Base-by-base conservation (phyloP, 2,797 vertebrate genomes). In the Siniperca obscura region DNA sequence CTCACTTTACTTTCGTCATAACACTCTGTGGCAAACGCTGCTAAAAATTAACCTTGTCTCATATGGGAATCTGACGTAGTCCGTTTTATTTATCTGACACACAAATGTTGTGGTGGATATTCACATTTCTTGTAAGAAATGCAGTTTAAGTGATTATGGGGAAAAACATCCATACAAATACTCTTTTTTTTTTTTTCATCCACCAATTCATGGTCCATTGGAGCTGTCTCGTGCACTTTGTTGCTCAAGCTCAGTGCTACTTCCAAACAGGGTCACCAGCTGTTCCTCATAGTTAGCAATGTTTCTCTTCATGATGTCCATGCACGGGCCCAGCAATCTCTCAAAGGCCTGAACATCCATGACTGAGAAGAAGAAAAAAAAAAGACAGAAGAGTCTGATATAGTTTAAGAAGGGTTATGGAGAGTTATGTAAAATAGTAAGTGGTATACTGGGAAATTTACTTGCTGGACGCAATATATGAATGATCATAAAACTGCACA, bases 241-340 rank as follows among this genome's bases (percentile, higher is more conserved):
- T 86, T 98, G 97, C 1, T 97, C 94, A 93, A 98, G 98, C 95
- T 97, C 98, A 95, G 97, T 97, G 92, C 98, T 97, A 95, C 97
- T 96, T 93, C 97, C 97, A 95, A 99, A 99, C 86, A 99, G 94
- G 86, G 96, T 96, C 82, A 98, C 96, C 87, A 99, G 96, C 87
- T 99, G 98, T 91, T 99, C 98, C 92, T 99, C 98, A 77, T 99
- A 99, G 94, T 99, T 99, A 61, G 97, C 96, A 91, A 99, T 99
- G 95, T 99, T 99, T 87, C 98, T 97, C 95, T 99, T 99, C 98
- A 99, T 99, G 94, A 99, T 99, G 93, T 99, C 98, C 98, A 98
- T 99, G 96, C 98, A 99, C 30, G 98, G 98, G 88, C 98, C 98
- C 94, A 99, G 94, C 94, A 99, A 95, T 93, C 98, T 97, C 96